A percentile compares a stretch with the other conserved stretches of the same genome.
Conservation (phyloP, 2,113 vertebrate genomes). For the Caloenas nicobarica region DNA sequence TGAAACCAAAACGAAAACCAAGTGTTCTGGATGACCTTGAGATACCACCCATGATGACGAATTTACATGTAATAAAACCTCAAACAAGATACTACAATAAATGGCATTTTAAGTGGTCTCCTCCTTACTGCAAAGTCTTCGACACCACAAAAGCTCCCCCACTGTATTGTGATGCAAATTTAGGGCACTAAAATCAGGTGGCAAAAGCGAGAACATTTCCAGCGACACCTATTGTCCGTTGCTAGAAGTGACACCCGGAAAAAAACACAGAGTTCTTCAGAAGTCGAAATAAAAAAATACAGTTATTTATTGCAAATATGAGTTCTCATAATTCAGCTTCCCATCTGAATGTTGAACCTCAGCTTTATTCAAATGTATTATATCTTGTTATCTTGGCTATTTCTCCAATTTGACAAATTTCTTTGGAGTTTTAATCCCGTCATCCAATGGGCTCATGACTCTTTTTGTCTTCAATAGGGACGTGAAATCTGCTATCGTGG, state of each 20-base stretch:
- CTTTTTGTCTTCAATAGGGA: background rate
- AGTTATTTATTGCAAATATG: background rate
- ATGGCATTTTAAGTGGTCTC: background rate
- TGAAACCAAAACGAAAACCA: background rate
- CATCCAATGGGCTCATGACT: accelerated
- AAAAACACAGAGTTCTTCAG: background rate
- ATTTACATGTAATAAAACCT: background rate
- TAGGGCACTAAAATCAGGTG: background rate
- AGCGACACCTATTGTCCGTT: background rate
- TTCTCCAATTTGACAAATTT: background rate
- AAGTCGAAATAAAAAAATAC: background rate
- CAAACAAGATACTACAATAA: background rate
- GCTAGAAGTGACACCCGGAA: background rate
- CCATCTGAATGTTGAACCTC: background rate
- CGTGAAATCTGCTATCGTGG: background rate
- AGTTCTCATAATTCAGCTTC: background rate
- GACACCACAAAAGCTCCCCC: accelerated
- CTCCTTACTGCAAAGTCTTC: background rate
- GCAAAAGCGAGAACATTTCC: background rate
- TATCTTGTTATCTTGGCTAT: background rate
- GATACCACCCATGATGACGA: background rate
- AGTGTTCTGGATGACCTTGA: background rate
- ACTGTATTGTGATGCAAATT: background rate
- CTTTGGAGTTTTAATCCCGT: background rate
- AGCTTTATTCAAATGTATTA: background rate